Base-by-base conservation (phyloP, 1,140 invertebrate genomes). In the Drosophila grimshawi region DNA sequence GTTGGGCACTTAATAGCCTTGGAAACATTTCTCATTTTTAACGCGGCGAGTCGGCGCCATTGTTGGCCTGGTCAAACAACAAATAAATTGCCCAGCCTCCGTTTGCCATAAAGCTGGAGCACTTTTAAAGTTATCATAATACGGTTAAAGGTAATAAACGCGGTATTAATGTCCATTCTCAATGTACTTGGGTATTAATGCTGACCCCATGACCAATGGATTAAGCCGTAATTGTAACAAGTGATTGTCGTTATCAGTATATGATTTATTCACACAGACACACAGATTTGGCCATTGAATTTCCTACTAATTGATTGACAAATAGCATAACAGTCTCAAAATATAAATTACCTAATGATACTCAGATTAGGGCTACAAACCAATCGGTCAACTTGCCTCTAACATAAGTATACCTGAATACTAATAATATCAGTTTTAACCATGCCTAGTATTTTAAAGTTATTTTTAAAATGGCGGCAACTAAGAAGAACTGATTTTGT, bases 71-170 rank as follows among this genome's bases (percentile, higher is more conserved):
- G 70, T 70, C 79, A 79, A 73, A 43, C 39, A 10, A n/a, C 74
- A 83, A 83, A 89, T 88, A 88, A 88, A 88, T 89, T 78, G 86
- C 63, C 77, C 80, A 56, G 77, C 80, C 89, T 89, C 74, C 74
- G 70, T 57, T 73, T 45, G 80, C 83, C 77, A 80, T 88, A 68
- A 88, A 88, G 75, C 61, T 66, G 72, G 67, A 62, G 80, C 70
- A 41, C 10, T 43, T 89, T 86, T 91, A 91, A 91, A 81, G 80
- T 90, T 80, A 83, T 91, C 88, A 89, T 90, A 91, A 83, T 91
- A 80, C 71, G 85, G 80, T 91, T 86, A 86, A 86, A 68, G 82
- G 81, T 79, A 86, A 91, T 91, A 80, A 91, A 91, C 78, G 80
- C 65, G 62, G 69, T 72, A 89, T 91, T 91, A 89, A 86, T 91